Conservation (phyloP, 2,113 vertebrate genomes). For the Phoxinus phoxinus region DNA sequence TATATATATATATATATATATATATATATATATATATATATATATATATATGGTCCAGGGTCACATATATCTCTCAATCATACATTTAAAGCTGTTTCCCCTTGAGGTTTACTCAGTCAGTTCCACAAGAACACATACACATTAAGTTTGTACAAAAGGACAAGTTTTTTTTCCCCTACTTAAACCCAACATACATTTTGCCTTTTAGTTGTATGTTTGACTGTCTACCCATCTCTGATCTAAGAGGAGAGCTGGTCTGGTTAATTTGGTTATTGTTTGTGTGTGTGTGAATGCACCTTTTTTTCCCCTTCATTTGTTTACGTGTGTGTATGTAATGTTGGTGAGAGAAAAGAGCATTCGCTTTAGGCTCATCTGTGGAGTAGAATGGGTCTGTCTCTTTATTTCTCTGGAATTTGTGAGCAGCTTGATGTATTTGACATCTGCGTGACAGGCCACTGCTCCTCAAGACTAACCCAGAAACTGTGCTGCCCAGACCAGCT, state of each 20-base stretch:
- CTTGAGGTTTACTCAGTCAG: background rate
- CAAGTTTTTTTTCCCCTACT: background rate
- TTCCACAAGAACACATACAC: background rate
- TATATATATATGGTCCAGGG: no score
- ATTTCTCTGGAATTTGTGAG: slow-evolving; percentile 83
- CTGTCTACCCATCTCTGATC: background rate
- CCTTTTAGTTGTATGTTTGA: background rate
- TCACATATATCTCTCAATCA: no score
- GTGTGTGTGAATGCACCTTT: slow-evolving; percentile 10
- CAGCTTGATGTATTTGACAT: slow-evolving; percentile 88
- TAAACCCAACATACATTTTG: no score
- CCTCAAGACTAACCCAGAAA: slow-evolving; percentile 75
- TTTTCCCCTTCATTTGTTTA: slow-evolving; percentile 32
- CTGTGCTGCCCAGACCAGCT: slow-evolving; percentile 76
- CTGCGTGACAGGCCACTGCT: slow-evolving; percentile 80
- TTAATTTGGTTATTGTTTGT: background rate
- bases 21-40: no score
- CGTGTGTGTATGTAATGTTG: slow-evolving; percentile 26
- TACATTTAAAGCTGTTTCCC: background rate
- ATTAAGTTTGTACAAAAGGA: background rate
- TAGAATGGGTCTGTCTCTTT: slow-evolving; percentile 66
- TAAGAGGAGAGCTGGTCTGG: background rate
- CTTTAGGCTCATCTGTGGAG: slow-evolving; percentile 69
- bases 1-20: no score
- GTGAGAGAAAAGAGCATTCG: slow-evolving; percentile 53